A percentile compares a stretch with the other conserved stretches of the same genome.
phyloP scores from a whole-genome alignment of 64 coral and sea anemone species.

The Montipora cactus region DNA sequence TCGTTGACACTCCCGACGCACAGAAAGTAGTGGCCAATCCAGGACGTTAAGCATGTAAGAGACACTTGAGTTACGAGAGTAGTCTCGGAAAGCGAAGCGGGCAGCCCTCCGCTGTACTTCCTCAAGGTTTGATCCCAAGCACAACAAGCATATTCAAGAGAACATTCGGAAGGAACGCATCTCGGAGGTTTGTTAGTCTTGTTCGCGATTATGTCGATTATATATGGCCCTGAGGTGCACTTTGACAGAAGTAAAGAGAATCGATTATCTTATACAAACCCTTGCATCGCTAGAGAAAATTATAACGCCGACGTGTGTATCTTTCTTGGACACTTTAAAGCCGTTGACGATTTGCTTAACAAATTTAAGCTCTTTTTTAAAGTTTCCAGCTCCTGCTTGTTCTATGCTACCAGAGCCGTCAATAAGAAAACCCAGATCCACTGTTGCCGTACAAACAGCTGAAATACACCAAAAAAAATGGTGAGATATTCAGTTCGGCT shows the following conservation, averaged over 20 bases:
- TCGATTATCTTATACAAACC: background rate
- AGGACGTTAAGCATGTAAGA: too few species aligned
- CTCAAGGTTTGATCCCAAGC: too few species aligned
- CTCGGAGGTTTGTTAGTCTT: too few species aligned
- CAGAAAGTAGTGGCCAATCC: too few species aligned
- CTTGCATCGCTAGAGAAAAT: background rate
- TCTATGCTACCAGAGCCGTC: constrained; percentile 58
- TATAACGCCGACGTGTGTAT: constrained; percentile 40
- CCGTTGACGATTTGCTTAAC: constrained; percentile 16
- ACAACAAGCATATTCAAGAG: background rate
- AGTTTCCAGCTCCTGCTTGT: constrained; percentile 23
- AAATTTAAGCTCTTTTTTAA: constrained; percentile 23
- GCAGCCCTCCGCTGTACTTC: too few species aligned
- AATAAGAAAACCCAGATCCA: constrained; percentile 48
- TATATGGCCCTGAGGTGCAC: too few species aligned
- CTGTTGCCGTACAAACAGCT: background rate
- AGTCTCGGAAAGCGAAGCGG: too few species aligned
- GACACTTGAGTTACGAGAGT: too few species aligned
- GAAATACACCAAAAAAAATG: background rate
- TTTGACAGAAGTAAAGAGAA: background rate
- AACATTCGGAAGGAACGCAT: too few species aligned
- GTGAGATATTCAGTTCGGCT: too few species aligned
- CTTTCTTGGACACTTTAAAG: constrained; percentile 29
- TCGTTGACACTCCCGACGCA: too few species aligned
- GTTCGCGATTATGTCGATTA: too few species aligned